phyloP scores from a whole-genome alignment of 2,797 vertebrate species.

The Clarias fuscus region DNA sequence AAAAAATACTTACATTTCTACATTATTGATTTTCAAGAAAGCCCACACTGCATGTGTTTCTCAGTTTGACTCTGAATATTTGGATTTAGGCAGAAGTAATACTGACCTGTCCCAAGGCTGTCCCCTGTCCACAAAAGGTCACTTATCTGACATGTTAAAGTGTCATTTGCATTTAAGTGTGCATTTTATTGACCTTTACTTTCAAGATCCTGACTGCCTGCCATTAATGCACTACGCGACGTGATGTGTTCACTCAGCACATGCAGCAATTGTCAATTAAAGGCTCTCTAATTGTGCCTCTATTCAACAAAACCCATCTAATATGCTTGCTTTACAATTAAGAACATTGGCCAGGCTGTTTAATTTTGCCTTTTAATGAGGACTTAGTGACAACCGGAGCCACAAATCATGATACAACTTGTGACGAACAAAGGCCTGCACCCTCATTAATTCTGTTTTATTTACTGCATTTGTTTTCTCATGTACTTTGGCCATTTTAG shows the following conservation, averaged over 20 bases:
- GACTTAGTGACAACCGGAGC: conserved; percentile 80
- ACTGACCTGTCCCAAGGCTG: conserved; percentile 36
- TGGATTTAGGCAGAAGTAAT: not conserved
- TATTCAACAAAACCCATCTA: conserved; percentile 64
- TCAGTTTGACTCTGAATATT: not conserved
- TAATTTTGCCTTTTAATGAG: conserved; percentile 85
- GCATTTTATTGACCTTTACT: conserved; percentile 68
- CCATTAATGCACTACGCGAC: conserved; percentile 79
- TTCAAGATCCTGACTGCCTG: conserved; percentile 78
- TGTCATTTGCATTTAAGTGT: conserved; percentile 73
- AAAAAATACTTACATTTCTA: not conserved
- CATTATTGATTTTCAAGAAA: not conserved
- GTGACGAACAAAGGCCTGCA: conserved; percentile 72
- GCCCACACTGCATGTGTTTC: not conserved
- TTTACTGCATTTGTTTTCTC: conserved; percentile 67
- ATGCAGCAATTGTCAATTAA: conserved; percentile 84
- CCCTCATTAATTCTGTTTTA: conserved; percentile 71
- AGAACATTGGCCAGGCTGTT: conserved; percentile 84
- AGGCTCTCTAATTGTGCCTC: conserved; percentile 80
- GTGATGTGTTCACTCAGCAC: conserved; percentile 88
- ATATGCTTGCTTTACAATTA: conserved; percentile 85
- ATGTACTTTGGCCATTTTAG: conserved; percentile 57
- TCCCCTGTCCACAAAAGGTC: conserved; percentile 37
- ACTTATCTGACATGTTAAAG: conserved; percentile 55
- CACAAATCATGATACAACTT: conserved; percentile 87